Conservation (phyloP, 1,140 invertebrate genomes). For the Drosophila kepulauana region DNA sequence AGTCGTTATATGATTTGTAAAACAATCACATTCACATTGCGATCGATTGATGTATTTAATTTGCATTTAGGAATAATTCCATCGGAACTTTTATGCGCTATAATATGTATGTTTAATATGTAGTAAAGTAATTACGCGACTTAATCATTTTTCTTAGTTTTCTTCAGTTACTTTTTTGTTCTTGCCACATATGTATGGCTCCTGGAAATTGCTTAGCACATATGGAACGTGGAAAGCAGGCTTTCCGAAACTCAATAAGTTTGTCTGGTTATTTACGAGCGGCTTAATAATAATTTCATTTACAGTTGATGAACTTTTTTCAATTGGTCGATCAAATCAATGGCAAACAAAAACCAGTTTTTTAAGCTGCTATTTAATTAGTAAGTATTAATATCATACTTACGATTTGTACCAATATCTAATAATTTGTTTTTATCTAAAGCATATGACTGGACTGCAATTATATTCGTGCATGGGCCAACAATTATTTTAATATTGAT, state of each 20-base stretch:
- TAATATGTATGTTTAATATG: background rate
- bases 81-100: background rate
- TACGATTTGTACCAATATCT: fast-evolving
- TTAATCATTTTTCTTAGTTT: background rate
- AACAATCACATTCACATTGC: background rate
- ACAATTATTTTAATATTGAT: background rate
- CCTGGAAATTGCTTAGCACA: constrained; percentile 1
- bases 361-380: background rate
- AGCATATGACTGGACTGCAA: constrained; percentile 9
- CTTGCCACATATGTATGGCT: constrained; percentile 5
- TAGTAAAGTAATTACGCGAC: background rate
- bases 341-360: background rate
- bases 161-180: background rate
- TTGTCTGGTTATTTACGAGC: background rate
- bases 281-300: background rate
- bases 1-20: constrained; percentile 12
- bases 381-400: constrained; percentile 1
- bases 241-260: background rate
- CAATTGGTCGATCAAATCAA: background rate
- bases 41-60: background rate
- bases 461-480: constrained; percentile 4
- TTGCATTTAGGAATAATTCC: background rate
- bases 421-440: background rate
- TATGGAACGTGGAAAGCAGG: background rate
- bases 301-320: background rate